These are phyloP conservation scores for Chymomyza caudatula DNA, from an alignment of 2,888 invertebrate species.

Conservation along the genomic window DNA sequence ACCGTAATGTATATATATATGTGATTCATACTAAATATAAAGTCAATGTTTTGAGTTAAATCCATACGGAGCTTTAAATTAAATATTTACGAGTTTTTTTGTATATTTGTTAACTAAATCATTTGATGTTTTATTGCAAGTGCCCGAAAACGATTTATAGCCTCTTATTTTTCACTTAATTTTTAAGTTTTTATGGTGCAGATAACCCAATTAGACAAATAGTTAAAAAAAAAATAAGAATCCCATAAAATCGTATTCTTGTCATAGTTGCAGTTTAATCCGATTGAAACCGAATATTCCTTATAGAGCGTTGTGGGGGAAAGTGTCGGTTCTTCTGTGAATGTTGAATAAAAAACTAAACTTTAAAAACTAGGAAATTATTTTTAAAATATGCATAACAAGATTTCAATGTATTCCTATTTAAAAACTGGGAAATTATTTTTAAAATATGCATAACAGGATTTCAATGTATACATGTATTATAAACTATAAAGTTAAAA, in stretches of 20 bases:
- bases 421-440: too few species aligned
- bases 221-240: neutral
- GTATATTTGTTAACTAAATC: conserved; percentile 22
- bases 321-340: too few species aligned
- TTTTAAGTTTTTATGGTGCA: neutral
- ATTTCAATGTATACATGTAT: too few species aligned
- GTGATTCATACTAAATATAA: conserved; percentile 62
- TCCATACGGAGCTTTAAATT: conserved; percentile 32
- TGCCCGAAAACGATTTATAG: conserved; percentile 10
- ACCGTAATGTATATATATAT: conserved; percentile 14
- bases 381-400: too few species aligned
- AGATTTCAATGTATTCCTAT: too few species aligned
- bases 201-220: neutral
- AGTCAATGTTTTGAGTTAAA: conserved; percentile 48
- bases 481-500: too few species aligned
- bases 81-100: conserved; percentile 21
- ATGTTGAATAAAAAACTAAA: too few species aligned
- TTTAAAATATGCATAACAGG: too few species aligned
- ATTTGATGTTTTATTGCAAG: conserved; percentile 9
- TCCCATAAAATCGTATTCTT: neutral
- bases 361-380: too few species aligned
- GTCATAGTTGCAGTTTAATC: conserved; percentile 9
- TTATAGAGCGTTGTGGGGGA: too few species aligned
- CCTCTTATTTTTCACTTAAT: neutral
- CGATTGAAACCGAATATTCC: conserved; percentile 8